Evolutionary conservation across 2,797 vertebrate species (phyloP), one percentile per base, ranked within the genome.

Genomic region (Salarias fasciatus): DNA sequence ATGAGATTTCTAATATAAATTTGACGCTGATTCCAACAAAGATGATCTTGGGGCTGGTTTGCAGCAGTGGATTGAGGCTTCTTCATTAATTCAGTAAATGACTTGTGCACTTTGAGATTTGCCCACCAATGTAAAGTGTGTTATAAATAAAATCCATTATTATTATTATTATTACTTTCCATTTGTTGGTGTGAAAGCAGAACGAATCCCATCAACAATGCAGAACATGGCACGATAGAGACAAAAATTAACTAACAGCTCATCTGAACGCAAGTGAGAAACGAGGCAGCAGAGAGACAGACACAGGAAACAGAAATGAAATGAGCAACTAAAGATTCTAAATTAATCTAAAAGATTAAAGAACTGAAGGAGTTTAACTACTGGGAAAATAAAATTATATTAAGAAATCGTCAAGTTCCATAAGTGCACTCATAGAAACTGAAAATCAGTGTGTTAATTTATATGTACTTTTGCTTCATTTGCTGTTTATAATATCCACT

Each of bases 41-140:
- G 82, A 63, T 56, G 55, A 44, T 72, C 53, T 66, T 8, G 6
- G 52, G 60, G 57, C 59, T 63, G 63, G 13, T 43, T 41, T 47
- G 33, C 43, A 7, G 52, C 18, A 9, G 24, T 43, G 48, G 64
- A 81, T 72, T 76, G 40, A 82, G 76, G 53, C 69, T 67, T 38
- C 49, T 75, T 77, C 65, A 82, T 87, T 83, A 77, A 63, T 69
- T 15, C 54, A 63, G 43, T 60, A 72, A 81, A 86, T 79, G 11
- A 70, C 54, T 53, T n/a, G n/a, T n/a, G n/a, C n/a, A n/a, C n/a
- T n/a, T n/a, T n/a, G n/a, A n/a, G n/a, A n/a, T n/a, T n/a, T n/a
- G n/a, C n/a, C n/a, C n/a, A n/a, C n/a, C n/a, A n/a, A n/a, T n/a
- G n/a, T n/a, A n/a, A n/a, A n/a, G n/a, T n/a, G n/a, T n/a, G n/a